A percentile compares a stretch with the other conserved stretches of the same genome.
These are phyloP conservation scores for Aricia agestis DNA, from an alignment of 1,140 invertebrate genomes.

Conservation along the genomic window DNA sequence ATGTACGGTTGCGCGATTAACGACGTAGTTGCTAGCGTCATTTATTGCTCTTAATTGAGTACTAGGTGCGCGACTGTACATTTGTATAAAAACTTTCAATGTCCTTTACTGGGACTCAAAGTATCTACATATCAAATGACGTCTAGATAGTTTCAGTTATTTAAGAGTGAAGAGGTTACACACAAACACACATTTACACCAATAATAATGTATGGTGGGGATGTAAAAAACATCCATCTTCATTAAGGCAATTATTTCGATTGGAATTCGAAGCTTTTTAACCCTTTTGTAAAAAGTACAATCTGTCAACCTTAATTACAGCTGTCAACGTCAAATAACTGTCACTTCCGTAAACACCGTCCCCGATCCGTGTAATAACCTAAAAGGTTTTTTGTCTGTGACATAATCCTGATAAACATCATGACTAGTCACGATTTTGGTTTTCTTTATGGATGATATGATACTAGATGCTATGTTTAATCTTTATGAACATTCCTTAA, in stretches of 20 bases:
- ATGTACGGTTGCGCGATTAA: too few relatives aligned
- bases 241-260: not conserved
- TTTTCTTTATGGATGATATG: not conserved
- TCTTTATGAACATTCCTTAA: not conserved
- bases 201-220: too few relatives aligned
- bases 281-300: not conserved
- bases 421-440: not conserved
- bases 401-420: not conserved
- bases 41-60: too few relatives aligned
- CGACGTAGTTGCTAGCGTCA: too few relatives aligned
- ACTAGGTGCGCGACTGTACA: too few relatives aligned
- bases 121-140: too few relatives aligned
- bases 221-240: not conserved
- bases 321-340: not conserved
- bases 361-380: not conserved
- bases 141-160: too few relatives aligned
- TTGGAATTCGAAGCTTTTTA: not conserved
- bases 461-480: not conserved
- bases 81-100: too few relatives aligned
- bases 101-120: too few relatives aligned
- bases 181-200: too few relatives aligned
- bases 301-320: slow-evolving; percentile 1
- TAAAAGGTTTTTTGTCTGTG: not conserved
- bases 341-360: not conserved
- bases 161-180: too few relatives aligned